Conservation (phyloP, 2,797 vertebrate species). For the Falco concolor region DNA sequence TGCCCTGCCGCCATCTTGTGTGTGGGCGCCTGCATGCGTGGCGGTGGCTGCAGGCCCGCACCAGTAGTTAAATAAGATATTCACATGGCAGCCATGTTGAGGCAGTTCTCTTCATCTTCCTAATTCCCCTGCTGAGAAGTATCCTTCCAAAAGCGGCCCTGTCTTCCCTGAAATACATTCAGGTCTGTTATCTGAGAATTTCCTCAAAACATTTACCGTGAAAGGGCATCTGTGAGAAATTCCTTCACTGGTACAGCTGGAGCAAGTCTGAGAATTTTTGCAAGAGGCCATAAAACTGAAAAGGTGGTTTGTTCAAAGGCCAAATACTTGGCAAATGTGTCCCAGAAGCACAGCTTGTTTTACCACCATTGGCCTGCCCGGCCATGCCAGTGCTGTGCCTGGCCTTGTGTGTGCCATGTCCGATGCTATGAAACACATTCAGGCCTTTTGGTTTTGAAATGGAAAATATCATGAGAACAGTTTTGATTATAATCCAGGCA, state of each 20-base stretch:
- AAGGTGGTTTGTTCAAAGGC: background rate
- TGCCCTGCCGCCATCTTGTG: fast-evolving
- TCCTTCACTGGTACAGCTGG: background rate
- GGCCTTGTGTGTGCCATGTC: fast-evolving
- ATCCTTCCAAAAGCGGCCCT: background rate
- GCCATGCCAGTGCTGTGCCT: fast-evolving
- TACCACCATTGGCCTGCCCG: background rate
- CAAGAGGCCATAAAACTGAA: background rate
- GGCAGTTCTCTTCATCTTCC: fast-evolving
- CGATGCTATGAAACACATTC: background rate
- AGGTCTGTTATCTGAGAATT: background rate
- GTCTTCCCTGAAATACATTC: background rate
- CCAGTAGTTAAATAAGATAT: fast-evolving
- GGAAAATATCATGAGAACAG: background rate
- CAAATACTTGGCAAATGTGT: background rate
- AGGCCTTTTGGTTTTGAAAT: background rate
- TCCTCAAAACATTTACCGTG: background rate
- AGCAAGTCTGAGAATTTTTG: background rate
- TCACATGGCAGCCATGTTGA: too few species aligned
- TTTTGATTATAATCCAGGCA: background rate
- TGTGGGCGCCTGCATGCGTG: fast-evolving
- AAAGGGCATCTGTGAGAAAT: background rate
- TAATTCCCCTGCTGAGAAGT: background rate
- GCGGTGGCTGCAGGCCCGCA: background rate
- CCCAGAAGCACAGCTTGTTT: background rate